Base-by-base conservation (phyloP, 2,797 vertebrate species). In the Gadopsis bispinosus region DNA sequence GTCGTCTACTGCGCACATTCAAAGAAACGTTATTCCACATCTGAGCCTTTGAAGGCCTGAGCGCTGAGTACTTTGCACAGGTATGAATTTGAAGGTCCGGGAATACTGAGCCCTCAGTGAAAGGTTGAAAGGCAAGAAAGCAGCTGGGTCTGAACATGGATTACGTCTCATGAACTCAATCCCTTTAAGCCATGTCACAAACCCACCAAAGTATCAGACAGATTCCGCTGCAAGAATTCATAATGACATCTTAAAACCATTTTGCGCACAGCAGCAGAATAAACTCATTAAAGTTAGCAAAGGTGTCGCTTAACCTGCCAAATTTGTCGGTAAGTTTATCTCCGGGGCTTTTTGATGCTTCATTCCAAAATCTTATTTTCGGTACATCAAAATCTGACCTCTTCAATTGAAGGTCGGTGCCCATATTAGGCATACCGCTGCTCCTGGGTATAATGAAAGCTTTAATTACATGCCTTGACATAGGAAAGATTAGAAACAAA, bases 121-220 rank as follows among this genome's bases (percentile, higher is more conserved):
- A 88, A 85, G 84, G 85, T 89, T 84, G 77, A 88, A 87, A 88
- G 81, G 76, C 69, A 58, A 48, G 50, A 73, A 88, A 80, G 83
- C 77, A 86, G 84, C 84, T 70, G 11, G 26, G 73, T 56, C 83
- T 80, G 81, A 83, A 75, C 65, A 39, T 79, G 89, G 91, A 93
- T 93, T 93, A 91, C 73, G 29, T 88, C 76, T 92, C 79, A 92
- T 91, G 89, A 92, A 92, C 86, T 89, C 88, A 93, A 94, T 94
- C 93, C 91, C 78, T 90, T 88, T 93, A 94, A 94, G 88, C 91
- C 90, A 68, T 83, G 91, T 93, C 92, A 92, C 88, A 92, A 88
- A 94, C 81, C 73, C 88, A 84, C n/a, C 70, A 82, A 85, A 84
- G 86, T 83, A 87, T 92, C 81, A 88, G 87, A 89, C 84, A 78